Evolutionary conservation across 1,140 invertebrate genomes (phyloP).

Genomic region (Leptopilina boulardi): DNA sequence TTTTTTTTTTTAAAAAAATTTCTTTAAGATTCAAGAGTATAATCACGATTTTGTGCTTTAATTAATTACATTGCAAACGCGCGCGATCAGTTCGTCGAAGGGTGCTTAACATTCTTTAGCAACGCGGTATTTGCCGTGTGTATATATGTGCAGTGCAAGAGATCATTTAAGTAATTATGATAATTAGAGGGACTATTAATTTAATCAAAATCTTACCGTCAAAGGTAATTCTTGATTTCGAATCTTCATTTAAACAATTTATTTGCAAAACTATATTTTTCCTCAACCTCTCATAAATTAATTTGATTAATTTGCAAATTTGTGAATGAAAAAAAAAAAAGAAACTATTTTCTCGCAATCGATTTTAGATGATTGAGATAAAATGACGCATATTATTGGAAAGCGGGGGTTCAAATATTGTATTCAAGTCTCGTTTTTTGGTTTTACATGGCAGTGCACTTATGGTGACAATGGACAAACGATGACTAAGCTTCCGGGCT

Average conservation of each 20-base stretch:
- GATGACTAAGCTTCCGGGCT: slow-evolving; percentile 27
- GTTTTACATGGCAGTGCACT: slow-evolving; percentile 29
- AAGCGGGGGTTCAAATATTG: background rate
- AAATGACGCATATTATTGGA: background rate
- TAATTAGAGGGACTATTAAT: slow-evolving; percentile 36
- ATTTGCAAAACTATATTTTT: too few relatives aligned
- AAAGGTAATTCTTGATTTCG: slow-evolving; percentile 1
- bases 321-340: background rate
- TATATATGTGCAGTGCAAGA: too few relatives aligned
- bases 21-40: background rate
- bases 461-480: slow-evolving; percentile 23
- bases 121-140: slow-evolving; percentile 20
- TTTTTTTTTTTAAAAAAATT: background rate
- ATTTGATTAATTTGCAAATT: background rate
- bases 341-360: background rate
- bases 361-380: background rate
- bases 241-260: slow-evolving; percentile 17
- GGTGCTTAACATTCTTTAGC: slow-evolving; percentile 30
- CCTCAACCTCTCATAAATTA: too few relatives aligned
- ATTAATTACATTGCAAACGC: slow-evolving; percentile 23
- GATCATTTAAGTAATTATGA: slow-evolving; percentile 37
- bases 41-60: slow-evolving; percentile 20
- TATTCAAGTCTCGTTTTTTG: slow-evolving; percentile 11
- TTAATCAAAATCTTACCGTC: slow-evolving; percentile 7
- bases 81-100: slow-evolving; percentile 11